Evolutionary conservation across 30 jellyfish, hydroid and myxozoan genomes (phyloP), one percentile per base, ranked within the genome.

Genomic region (Aurelia aurita): DNA sequence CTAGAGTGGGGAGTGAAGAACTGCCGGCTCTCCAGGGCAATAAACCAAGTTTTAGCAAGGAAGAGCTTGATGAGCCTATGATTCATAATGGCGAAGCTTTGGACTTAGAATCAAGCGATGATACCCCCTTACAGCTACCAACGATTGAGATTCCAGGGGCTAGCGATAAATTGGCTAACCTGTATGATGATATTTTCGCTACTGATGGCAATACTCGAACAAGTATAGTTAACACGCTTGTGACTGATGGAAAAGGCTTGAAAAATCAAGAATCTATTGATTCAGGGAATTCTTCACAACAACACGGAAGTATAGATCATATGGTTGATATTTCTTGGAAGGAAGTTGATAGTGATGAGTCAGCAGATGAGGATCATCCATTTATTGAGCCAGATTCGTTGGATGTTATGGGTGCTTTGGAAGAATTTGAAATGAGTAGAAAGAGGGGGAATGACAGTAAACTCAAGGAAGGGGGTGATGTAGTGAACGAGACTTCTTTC

Each of bases 351-450:
- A 57, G 43, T 34, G 75, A 74, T 6, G 14, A 20, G 79, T 61
- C 73, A 16, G 18, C 15, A 16, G 27, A 35, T 34, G 69, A 0
- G 46, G 65, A 70, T 3, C 49, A 39, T 34, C 34, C 43, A 39
- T 72, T 23, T 27, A 25, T 26, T 28, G 85, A 73, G 16, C 54
- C 72, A 10, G 87, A 74, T 53, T 9, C 87, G 0, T 19, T 57
- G 9, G 87, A 54, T 26, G 62, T 74, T 8, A 18, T 21, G 21
- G 59, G 34, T 65, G 87, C 87, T 31, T 16, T 74, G 62, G 87
- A 74, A 23, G 87, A 74, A 15, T 74, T 21, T 74, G 87, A 74
- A 20, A 39, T 74, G 29, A 66, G 75, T 4, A 55, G 69, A 35
- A 74, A 29, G 19, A 59, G 27, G 46, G 75, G 34, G 59, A 39